Base-by-base conservation (phyloP, 2,888 invertebrate genomes). In the Dynastes grantii region DNA sequence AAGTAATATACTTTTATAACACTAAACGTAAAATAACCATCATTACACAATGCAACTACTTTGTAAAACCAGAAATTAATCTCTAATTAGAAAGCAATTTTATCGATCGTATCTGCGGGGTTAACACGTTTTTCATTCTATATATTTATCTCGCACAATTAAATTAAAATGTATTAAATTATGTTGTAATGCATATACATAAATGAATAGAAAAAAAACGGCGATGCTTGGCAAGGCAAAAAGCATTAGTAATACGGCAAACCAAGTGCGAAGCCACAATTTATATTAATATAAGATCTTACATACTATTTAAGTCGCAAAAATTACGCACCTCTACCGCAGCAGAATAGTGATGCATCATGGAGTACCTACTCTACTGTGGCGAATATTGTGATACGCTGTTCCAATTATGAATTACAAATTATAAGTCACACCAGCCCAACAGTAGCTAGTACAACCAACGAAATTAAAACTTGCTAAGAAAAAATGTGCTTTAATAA, bases 251-350 rank as follows among this genome's bases (percentile, higher is more conserved):
- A 65, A 68, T 61, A 58, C 22, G 16, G 32, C 37, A 77, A 68
- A 27, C 68, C 55, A 77, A 70, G 55, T 77, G 77, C 77, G 68
- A 68, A 77, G 55, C 68, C 68, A 61, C 77, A 70, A 77, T 70
- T 77, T 61, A 77, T 67, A 58, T 77, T 53, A n/a, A 64, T 64
- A 40, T n/a, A 11, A 55, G 51, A 67, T 58, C 53, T 76, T 76
- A 64, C 64, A n/a, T 64, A 64, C 29, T 64, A 64, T 37, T 77
- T 70, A 70, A 68, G 68, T 77, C 37, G 64, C 58, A 9, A 55
- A 22, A 76, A 77, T 77, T 77, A 77, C 68, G 58, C 53, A 53
- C 53, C 51, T 58, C 58, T 55, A n/a, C 45, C 37, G 68, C 55
- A 22, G 22, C 22, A 40, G 53, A 70, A 70, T 45, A 70, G 77